phyloP scores from a whole-genome alignment of 92 coral and sea anemone genomes.

The Umimayanthus kanabou region DNA sequence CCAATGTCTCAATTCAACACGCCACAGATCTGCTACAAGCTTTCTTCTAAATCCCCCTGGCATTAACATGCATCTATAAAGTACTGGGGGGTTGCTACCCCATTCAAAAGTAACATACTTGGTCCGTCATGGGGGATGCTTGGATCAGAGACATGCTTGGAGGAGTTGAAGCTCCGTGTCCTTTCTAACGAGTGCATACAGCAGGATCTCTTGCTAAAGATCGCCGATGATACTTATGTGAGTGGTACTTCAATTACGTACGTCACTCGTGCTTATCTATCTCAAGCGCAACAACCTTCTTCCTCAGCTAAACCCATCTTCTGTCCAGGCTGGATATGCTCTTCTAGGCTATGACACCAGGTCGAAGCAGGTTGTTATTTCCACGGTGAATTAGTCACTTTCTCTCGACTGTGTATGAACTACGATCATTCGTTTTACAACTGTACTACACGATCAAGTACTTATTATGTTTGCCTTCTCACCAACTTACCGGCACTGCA shows the following conservation, averaged over 20 bases:
- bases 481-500: no score
- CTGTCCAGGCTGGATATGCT: not conserved
- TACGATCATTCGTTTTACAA: no score
- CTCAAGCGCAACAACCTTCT: slow-evolving; percentile 37
- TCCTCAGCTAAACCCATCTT: slow-evolving; percentile 43
- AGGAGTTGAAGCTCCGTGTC: slow-evolving; percentile 43
- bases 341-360: not conserved
- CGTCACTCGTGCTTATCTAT: slow-evolving; percentile 36
- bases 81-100: no score
- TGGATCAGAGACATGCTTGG: not conserved
- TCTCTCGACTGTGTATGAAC: no score
- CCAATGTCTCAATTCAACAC: slow-evolving; percentile 1
- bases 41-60: slow-evolving; percentile 50
- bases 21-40: slow-evolving; percentile 49
- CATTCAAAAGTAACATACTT: no score
- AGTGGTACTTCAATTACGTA: slow-evolving; percentile 22
- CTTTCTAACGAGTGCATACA: slow-evolving; percentile 46
- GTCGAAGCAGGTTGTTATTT: no score
- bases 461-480: no score
- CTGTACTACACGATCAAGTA: no score
- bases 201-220: slow-evolving; percentile 26
- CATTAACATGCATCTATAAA: slow-evolving; percentile 31
- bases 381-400: no score
- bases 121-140: slow-evolving; percentile 17
- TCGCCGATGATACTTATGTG: slow-evolving; percentile 30